Base-by-base conservation (phyloP, 23 tunicate genomes). In the Trididemnum nubilum region DNA sequence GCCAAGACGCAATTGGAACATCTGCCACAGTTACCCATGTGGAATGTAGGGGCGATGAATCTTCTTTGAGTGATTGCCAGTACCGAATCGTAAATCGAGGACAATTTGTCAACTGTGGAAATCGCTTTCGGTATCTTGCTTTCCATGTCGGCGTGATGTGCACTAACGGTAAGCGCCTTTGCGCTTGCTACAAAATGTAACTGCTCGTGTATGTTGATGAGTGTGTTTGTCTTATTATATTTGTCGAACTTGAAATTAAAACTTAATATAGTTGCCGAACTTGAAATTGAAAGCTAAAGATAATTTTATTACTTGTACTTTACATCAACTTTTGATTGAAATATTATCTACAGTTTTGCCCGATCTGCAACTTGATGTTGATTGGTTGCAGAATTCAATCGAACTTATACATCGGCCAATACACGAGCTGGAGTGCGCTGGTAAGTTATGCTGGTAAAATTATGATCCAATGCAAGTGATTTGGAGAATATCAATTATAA, bases 281-380 rank as follows among this genome's bases (percentile, higher is more conserved):
- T n/a, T n/a, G n/a, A n/a, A n/a, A n/a, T n/a, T n/a, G n/a, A n/a
- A n/a, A n/a, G n/a, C n/a, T n/a, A n/a, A n/a, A n/a, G n/a, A n/a
- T n/a, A n/a, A n/a, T n/a, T n/a, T n/a, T n/a, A n/a, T n/a, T n/a
- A n/a, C n/a, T n/a, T n/a, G n/a, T n/a, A n/a, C n/a, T n/a, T n/a
- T n/a, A n/a, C n/a, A n/a, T n/a, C n/a, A n/a, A n/a, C n/a, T n/a
- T n/a, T n/a, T n/a, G n/a, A n/a, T n/a, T n/a, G n/a, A n/a, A n/a
- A n/a, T n/a, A n/a, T n/a, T n/a, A n/a, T n/a, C n/a, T n/a, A n/a
- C 81, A 76, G 88, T 27, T 30, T 50, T 85, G 49, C 88, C 88
- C 18, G 88, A 85, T 31, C 82, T 85, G 1, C 88, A 85, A 28
- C 77, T 77, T 24, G 88, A 85, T 34, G 64, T 77, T 63, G 37